These are phyloP conservation scores for Andrena bicolor DNA, from an alignment of 2,888 invertebrate species.

Conservation along the genomic window DNA sequence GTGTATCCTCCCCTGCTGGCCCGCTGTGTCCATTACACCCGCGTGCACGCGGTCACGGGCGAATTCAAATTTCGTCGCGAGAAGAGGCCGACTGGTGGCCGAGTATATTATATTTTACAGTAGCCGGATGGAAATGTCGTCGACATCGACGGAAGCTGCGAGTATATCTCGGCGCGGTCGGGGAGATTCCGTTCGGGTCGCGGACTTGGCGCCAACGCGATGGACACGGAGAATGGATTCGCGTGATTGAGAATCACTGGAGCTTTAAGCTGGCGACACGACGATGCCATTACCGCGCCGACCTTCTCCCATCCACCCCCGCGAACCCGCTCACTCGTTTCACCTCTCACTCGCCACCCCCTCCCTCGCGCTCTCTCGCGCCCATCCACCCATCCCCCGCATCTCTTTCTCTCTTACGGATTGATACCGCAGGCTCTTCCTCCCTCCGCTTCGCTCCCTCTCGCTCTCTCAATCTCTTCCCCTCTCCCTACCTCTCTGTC, in stretches of 20 bases:
- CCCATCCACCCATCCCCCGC: slow-evolving; percentile 30
- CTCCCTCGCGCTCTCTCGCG: slow-evolving; percentile 37
- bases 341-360: slow-evolving; percentile 51
- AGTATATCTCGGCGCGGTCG: slow-evolving; percentile 33
- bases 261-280: slow-evolving; percentile 81
- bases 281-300: slow-evolving; percentile 81
- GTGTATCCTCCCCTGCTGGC: neutral
- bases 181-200: slow-evolving; percentile 25
- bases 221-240: slow-evolving; percentile 68
- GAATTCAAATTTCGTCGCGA: slow-evolving; percentile 27
- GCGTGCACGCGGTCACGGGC: slow-evolving; percentile 8
- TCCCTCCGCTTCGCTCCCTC: slow-evolving; percentile 38
- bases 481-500: slow-evolving; percentile 43
- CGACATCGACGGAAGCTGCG: slow-evolving; percentile 35
- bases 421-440: slow-evolving; percentile 34
- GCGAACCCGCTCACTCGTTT: slow-evolving; percentile 57
- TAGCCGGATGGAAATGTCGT: slow-evolving; percentile 34
- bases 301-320: slow-evolving; percentile 70
- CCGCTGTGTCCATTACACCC: slow-evolving; percentile 42
- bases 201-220: slow-evolving; percentile 39
- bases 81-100: neutral
- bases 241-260: slow-evolving; percentile 80
- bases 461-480: slow-evolving; percentile 24
- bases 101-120: slow-evolving; percentile 53
- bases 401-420: slow-evolving; percentile 39